Conservation (phyloP, 2,888 invertebrate species). For the Callimorpha dominula region DNA sequence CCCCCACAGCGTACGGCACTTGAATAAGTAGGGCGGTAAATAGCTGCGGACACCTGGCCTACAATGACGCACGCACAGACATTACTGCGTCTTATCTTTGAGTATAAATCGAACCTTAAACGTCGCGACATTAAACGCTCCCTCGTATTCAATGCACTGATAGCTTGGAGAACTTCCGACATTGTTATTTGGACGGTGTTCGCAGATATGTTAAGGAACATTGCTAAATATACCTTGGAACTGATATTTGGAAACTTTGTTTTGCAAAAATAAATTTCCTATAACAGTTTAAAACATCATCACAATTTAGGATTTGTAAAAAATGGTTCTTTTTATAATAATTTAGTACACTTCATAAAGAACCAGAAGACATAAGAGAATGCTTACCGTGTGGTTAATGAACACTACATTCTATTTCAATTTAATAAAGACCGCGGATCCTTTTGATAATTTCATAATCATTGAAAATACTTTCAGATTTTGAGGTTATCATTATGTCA, state of each 20-base stretch:
- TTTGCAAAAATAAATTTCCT: not conserved
- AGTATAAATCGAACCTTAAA: slow-evolving; percentile 48
- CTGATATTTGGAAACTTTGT: not conserved
- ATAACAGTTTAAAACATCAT: not conserved
- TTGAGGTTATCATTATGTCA: too few species aligned
- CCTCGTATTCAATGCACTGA: slow-evolving; percentile 32
- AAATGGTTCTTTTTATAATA: too few species aligned
- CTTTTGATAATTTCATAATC: too few species aligned
- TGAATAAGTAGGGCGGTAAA: slow-evolving; percentile 82
- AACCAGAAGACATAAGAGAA: too few species aligned
- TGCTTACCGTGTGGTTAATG: too few species aligned
- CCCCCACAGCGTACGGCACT: slow-evolving; percentile 69
- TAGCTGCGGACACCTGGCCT: slow-evolving; percentile 78
- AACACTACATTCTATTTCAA: too few species aligned
- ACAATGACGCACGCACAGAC: slow-evolving; percentile 66
- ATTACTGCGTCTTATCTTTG: slow-evolving; percentile 54
- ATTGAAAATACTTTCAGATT: too few species aligned
- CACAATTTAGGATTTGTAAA: too few species aligned
- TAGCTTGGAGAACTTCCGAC: slow-evolving; percentile 13
- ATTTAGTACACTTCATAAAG: too few species aligned
- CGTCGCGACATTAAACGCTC: slow-evolving; percentile 37
- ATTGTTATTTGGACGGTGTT: slow-evolving; percentile 1
- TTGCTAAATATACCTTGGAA: not conserved
- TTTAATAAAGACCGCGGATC: too few species aligned
- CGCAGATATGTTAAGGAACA: slow-evolving; percentile 13